phyloP scores from a whole-genome alignment of 2,888 invertebrate genomes.

The Sericinus montela region DNA sequence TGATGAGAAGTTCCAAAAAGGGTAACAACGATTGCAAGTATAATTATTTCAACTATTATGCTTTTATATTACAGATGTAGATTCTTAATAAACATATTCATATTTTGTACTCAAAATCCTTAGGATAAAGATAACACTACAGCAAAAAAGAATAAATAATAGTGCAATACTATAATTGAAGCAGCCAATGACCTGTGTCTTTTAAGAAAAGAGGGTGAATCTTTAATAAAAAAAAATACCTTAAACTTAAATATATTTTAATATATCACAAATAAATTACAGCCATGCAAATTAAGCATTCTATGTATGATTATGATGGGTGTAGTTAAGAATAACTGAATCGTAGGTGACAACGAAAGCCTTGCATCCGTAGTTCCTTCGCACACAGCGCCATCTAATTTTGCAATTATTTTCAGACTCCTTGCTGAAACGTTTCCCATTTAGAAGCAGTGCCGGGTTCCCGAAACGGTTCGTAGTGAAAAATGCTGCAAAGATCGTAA shows the following conservation, averaged over 20 bases:
- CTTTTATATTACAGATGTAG: no score
- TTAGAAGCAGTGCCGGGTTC: conserved; percentile 4
- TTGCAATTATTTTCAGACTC: conserved; percentile 17
- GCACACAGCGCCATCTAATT: conserved; percentile 24
- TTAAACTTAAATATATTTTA: no score
- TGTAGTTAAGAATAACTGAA: conserved; percentile 30
- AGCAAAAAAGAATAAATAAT: no score
- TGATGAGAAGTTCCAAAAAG: no score
- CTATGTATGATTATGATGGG: conserved; percentile 33
- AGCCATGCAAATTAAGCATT: not conserved
- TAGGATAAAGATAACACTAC: no score
- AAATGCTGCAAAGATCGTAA: not conserved
- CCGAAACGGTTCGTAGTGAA: conserved; percentile 11
- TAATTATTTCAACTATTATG: no score
- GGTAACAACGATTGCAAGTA: no score
- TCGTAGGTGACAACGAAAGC: conserved; percentile 36
- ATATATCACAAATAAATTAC: not conserved
- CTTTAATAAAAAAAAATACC: not conserved
- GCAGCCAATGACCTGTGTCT: no score
- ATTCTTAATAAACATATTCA: no score
- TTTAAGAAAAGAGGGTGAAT: no score
- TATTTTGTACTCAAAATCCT: no score
- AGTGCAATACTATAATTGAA: no score
- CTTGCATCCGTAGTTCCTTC: conserved; percentile 33
- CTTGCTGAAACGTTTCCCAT: conserved; percentile 15